phyloP scores from a whole-genome alignment of 2,113 vertebrate genomes.

The Noctilio leporinus region DNA sequence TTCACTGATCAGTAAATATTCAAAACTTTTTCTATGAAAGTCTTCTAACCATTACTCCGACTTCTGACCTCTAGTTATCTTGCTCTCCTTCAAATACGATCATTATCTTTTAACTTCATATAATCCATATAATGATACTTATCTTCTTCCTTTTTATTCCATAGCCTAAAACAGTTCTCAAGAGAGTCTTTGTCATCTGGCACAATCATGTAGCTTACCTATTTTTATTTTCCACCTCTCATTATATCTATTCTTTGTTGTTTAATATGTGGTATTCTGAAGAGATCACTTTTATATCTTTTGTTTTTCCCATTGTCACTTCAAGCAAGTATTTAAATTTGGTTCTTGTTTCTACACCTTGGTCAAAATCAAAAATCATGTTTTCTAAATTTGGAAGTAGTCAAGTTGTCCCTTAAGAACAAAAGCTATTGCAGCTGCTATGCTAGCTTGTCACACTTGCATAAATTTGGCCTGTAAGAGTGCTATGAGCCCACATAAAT shows the following conservation, averaged over 20 bases:
- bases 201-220: neutral
- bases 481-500: neutral
- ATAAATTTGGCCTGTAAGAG: neutral
- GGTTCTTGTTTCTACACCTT: neutral
- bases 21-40: neutral
- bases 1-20: neutral
- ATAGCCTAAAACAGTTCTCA: neutral
- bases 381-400: neutral
- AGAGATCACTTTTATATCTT: neutral
- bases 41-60: neutral
- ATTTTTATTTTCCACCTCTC: neutral
- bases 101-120: neutral
- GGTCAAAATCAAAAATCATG: neutral
- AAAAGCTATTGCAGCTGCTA: neutral
- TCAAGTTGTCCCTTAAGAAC: neutral
- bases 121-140: neutral
- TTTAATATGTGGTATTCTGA: neutral
- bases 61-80: neutral
- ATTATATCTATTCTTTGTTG: neutral
- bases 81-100: neutral
- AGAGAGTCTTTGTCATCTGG: neutral
- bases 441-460: neutral
- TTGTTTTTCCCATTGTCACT: neutral
- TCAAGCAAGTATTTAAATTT: neutral
- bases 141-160: neutral